Percentiles rank a stretch among this genome's conserved stretches.
Evolutionary conservation across 2,888 invertebrate genomes (phyloP).

Genomic region (Drosophila pseudotalamancana): DNA sequence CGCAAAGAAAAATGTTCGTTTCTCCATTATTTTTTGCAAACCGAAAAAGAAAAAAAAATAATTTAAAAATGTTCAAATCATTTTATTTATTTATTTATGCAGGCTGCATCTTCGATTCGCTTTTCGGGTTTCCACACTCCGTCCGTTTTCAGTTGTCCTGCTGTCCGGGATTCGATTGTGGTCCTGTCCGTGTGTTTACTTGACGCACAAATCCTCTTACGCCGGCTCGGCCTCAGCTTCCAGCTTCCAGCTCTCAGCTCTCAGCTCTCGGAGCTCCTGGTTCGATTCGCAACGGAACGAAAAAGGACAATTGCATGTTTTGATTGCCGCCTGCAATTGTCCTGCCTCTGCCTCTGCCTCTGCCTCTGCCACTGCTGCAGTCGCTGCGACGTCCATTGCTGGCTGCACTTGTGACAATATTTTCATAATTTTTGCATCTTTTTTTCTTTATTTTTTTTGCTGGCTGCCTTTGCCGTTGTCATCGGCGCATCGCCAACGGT

Average conservation of each 20-base stretch:
- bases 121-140: slow-evolving; percentile 35
- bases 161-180: slow-evolving; percentile 13
- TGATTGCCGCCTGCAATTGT: slow-evolving; percentile 80
- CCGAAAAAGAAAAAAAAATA: too few species aligned
- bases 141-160: slow-evolving; percentile 7
- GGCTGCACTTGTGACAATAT: slow-evolving; percentile 82
- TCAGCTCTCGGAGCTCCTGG: slow-evolving; percentile 36
- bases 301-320: slow-evolving; percentile 78
- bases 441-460: slow-evolving; percentile 35
- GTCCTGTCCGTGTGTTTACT: slow-evolving; percentile 71
- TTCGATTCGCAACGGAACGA: slow-evolving; percentile 70
- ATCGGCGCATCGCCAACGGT: slow-evolving; percentile 72
- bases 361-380: slow-evolving; percentile 20
- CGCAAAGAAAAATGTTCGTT: slow-evolving; percentile 68
- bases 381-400: slow-evolving; percentile 15
- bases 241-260: slow-evolving; percentile 15
- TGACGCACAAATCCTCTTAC: slow-evolving; percentile 78
- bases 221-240: slow-evolving; percentile 54
- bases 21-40: slow-evolving; percentile 50
- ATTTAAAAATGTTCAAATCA: slow-evolving; percentile 79
- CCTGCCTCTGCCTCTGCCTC: slow-evolving; percentile 50
- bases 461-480: slow-evolving; percentile 42
- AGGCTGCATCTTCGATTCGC: slow-evolving; percentile 76
- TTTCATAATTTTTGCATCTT: slow-evolving; percentile 81
- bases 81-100: slow-evolving; percentile 79